Base-by-base conservation (phyloP, 2,113 vertebrate genomes). In the Falco punctatus region DNA sequence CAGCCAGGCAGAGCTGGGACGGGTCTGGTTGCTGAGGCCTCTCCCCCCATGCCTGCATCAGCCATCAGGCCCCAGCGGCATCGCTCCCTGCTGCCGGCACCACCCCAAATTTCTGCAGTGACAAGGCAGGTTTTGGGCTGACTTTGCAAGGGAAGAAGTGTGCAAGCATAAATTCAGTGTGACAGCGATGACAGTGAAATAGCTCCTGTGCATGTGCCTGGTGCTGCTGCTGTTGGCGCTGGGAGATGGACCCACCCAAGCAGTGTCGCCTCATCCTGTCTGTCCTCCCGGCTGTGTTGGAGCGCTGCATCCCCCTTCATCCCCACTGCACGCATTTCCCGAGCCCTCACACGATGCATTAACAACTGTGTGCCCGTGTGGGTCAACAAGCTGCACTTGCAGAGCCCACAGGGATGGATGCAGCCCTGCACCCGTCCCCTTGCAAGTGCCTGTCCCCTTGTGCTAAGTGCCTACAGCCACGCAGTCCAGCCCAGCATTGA, bases 401-500 rank as follows among this genome's bases (percentile, higher is more conserved):
- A 65, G 80, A 71, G 21, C 62, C 93, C 54, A 42, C 26, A 33
- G 40, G 26, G 40, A 44, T 15, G n/a, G 54, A 32, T 69, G 58
- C 44, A 69, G 26, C 69, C 51, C 13, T 9, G 35, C 48, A 67
- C 11, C 38, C 18, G 7, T 54, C 26, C 38, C n/a, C 35, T 81
- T 44, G 35, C 24, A 80, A 61, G 33, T 2, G 2, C 42, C 70
- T 2, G 4, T 77, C 48, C 66, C 38, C 38, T 73, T 20, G 32
- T 0, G 2, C 54, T 46, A 10, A n/a, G 15, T 65, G 48, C 58
- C 58, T n/a, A 33, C 28, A 88, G 93, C 40, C 18, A 24, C 4
- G 1, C 1, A 5, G n/a, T 27, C 33, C 86, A 58, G 81, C 58
- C 19, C 40, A 55, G 35, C 35, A 54, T 32, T 0, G 0, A 59